Percentiles rank a stretch among this genome's conserved stretches.
phyloP scores from a whole-genome alignment of 2,888 invertebrate species.

The Oscheius sp. region DNA sequence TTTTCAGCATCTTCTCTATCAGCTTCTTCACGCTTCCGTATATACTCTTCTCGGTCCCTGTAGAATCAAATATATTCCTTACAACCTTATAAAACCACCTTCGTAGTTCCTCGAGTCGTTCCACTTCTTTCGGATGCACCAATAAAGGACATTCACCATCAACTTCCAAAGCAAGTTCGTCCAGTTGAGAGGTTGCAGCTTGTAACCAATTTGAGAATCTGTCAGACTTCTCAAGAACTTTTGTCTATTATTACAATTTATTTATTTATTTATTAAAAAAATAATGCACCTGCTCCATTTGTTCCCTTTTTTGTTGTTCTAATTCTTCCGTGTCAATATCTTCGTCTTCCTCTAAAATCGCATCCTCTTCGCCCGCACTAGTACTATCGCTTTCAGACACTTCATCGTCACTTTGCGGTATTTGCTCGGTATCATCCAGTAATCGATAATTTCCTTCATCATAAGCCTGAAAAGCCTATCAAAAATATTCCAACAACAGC shows the following conservation, averaged over 20 bases:
- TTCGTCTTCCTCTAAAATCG: slow-evolving; percentile 40
- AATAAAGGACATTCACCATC: slow-evolving; percentile 48
- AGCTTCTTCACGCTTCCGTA: slow-evolving; percentile 37
- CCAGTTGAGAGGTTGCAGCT: slow-evolving; percentile 59
- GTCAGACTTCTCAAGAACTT: slow-evolving; percentile 52
- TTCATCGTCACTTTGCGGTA: background rate
- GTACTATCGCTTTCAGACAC: slow-evolving; percentile 6
- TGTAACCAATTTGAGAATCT: slow-evolving; percentile 68
- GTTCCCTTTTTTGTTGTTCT: slow-evolving; percentile 41
- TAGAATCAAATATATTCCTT: background rate
- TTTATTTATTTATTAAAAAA: background rate
- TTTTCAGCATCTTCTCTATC: slow-evolving; percentile 26
- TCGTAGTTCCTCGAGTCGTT: slow-evolving; percentile 31
- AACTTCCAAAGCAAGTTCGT: slow-evolving; percentile 48
- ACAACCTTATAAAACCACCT: slow-evolving; percentile 4
- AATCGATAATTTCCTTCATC: slow-evolving; percentile 68
- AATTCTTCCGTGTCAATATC: slow-evolving; percentile 43
- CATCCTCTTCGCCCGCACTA: slow-evolving; percentile 26
- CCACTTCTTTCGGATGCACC: slow-evolving; percentile 40
- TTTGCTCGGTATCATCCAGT: slow-evolving; percentile 58
- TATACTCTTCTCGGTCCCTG: slow-evolving; percentile 35
- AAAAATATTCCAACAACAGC: background rate
- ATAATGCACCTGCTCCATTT: slow-evolving; percentile 40
- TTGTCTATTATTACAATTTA: slow-evolving; percentile 35
- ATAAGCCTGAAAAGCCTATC: slow-evolving; percentile 67